Conservation (phyloP, 2,888 invertebrate species). For the Syrista parreyssii region DNA sequence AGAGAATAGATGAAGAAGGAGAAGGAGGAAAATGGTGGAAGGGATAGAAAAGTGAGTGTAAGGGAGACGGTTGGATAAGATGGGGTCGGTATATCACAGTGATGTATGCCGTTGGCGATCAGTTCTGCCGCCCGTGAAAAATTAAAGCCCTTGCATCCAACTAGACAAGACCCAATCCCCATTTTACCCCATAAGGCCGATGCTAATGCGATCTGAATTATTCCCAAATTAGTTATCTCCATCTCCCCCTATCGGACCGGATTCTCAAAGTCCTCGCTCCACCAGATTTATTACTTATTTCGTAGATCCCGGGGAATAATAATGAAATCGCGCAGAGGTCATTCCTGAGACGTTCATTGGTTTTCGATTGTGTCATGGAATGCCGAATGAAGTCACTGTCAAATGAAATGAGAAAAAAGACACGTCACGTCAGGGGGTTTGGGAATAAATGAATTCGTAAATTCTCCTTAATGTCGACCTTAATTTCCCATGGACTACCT, state of each 20-base stretch:
- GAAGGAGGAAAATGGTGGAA: neutral
- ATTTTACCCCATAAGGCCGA: neutral
- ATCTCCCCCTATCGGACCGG: neutral
- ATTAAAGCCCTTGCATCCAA: constrained; percentile 27
- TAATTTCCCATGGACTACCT: neutral
- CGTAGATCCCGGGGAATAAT: constrained; percentile 3
- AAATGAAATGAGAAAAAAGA: neutral
- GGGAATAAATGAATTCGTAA: neutral
- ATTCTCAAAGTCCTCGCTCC: neutral
- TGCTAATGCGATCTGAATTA: constrained; percentile 9
- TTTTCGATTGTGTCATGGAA: neutral
- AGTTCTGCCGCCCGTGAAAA: constrained; percentile 32
- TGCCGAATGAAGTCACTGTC: neutral
- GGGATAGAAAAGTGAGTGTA: constrained; percentile 18
- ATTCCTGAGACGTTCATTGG: neutral
- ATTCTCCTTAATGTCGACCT: neutral
- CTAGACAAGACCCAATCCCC: constrained; percentile 3
- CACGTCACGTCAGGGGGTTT: neutral
- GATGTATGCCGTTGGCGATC: constrained; percentile 32
- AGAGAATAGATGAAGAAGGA: neutral
- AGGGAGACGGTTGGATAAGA: constrained; percentile 25
- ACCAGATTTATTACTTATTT: neutral
- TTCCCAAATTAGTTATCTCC: constrained; percentile 6
- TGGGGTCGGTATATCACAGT: constrained; percentile 34
- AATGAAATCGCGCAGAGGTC: neutral